These are phyloP conservation scores for Trematomus loennbergii DNA, from an alignment of 2,113 vertebrate species.

Conservation along the genomic window DNA sequence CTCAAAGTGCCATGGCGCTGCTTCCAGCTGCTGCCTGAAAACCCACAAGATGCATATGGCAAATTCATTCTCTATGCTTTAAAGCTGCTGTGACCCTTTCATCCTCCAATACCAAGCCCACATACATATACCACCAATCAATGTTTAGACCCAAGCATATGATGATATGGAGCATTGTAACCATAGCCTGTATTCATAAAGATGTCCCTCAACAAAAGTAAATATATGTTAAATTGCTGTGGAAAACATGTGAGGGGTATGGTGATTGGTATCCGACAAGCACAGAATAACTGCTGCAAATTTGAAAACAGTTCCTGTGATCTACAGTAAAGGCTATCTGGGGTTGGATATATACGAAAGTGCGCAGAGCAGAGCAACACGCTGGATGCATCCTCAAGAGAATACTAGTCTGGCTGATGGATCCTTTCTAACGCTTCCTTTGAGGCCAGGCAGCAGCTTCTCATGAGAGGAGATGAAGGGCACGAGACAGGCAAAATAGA, in stretches of 20 bases:
- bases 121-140: conserved; percentile 12
- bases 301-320: conserved; percentile 69
- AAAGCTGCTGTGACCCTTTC: conserved; percentile 46
- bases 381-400: conserved; percentile 68
- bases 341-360: conserved; percentile 72
- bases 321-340: conserved; percentile 73
- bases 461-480: conserved; percentile 72
- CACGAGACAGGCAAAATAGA: conserved; percentile 53
- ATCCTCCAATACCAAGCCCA: conserved; percentile 27
- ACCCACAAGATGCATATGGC: conserved; percentile 52
- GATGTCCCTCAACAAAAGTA: conserved; percentile 6
- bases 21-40: conserved; percentile 68
- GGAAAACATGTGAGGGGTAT: conserved; percentile 30
- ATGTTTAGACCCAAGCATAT: conserved; percentile 3
- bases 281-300: conserved; percentile 57
- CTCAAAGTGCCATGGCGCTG: conserved; percentile 42
- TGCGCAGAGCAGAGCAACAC: conserved; percentile 66
- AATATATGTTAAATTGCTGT: conserved; percentile 36
- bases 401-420: conserved; percentile 72
- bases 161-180: conserved; percentile 36
- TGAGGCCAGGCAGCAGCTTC: conserved; percentile 55
- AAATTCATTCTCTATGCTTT: conserved; percentile 42
- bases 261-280: conserved; percentile 56
- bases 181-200: conserved; percentile 34
- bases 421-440: conserved; percentile 73